Evolutionary conservation across 2,113 vertebrate species (phyloP), one percentile per base, ranked within the genome.

Genomic region (Prolemur simus): DNA sequence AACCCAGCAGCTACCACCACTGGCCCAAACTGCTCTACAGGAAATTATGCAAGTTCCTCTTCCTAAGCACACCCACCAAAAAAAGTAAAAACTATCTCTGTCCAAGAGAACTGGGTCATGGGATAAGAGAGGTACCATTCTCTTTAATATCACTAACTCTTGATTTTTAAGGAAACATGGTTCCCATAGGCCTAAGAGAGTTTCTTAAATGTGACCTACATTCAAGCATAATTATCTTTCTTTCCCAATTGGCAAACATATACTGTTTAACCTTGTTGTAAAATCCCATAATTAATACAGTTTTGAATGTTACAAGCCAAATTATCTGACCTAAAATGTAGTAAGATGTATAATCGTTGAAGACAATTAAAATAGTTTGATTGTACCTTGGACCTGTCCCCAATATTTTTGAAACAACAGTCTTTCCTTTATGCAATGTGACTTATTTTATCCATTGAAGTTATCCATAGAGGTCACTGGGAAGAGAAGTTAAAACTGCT

Each of bases 151-250:
- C 91, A 83, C 66, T 93, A 97, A 93, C 86, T 95, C 92, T 83
- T 91, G 86, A 91, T 95, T 91, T 91, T 95, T 91, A 94, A 84
- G 91, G 91, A 96, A 96, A 66, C 87, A 66, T n/a, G 77, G 87
- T 84, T 96, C 96, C 97, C 96, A 97, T 27, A 93, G 96, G 74
- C 95, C 85, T 96, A 78, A 93, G 69, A 96, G 91, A 91, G 95
- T 98, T 98, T 94, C 96, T 98, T 98, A 98, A 98, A 96, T 84
- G 95, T 98, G 97, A 97, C 97, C 97, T 95, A 98, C 68, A 98
- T 98, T 97, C 95, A 96, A 96, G 89, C 90, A 54, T 97, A 97
- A 97, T 98, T 98, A 97, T 97, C 97, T 98, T 95, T 88, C 95
- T 97, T 97, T 96, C 97, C 97, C 97, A 97, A 84, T 4, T 93